Base-by-base conservation (phyloP, 2,797 vertebrate genomes). In the Echiichthys vipera region DNA sequence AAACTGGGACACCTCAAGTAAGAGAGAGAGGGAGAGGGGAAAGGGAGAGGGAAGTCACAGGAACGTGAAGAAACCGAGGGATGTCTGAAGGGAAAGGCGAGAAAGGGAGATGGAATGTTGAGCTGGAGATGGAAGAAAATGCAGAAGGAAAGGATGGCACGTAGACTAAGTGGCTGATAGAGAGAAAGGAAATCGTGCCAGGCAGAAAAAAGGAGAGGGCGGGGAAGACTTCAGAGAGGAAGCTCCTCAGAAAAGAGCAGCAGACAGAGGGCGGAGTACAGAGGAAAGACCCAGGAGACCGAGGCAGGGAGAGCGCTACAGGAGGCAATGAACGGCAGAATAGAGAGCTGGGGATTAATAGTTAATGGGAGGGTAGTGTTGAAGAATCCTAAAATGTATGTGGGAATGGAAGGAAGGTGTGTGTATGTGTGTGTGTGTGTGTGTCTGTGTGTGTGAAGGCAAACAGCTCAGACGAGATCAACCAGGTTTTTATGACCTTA, bases 301-400 rank as follows among this genome's bases (percentile, higher is more conserved):
- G 39, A 58, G 29, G 54, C 51, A 47, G 53, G 30, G 54, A 56
- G 58, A 54, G 40, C n/a, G n/a, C 57, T 18, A 49, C n/a, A 17
- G 70, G 46, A 78, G 54, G 61, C 66, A 65, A 63, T 1, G 42
- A 76, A 37, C 68, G 68, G 29, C 32, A 72, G 80, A 83, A 84
- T 54, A 58, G 32, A 87, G 69, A 77, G 83, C 14, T 39, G 81
- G 71, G 69, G 73, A 89, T 88, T 85, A 90, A 91, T 88, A 88
- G 49, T 88, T 88, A 88, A 91, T 90, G 66, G 56, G 63, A 64
- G 68, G 76, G 68, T 57, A 5, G 74, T 53, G 84, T 72, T 54
- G 80, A 68, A 68, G 62, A 81, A 81, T 62, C 74, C 57, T 71
- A 54, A 85, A 81, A 64, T 69, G 77, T 77, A 70, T 78, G 73